These are phyloP conservation scores for Sisyra terminalis DNA, from an alignment of 2,888 invertebrate genomes.

Conservation along the genomic window DNA sequence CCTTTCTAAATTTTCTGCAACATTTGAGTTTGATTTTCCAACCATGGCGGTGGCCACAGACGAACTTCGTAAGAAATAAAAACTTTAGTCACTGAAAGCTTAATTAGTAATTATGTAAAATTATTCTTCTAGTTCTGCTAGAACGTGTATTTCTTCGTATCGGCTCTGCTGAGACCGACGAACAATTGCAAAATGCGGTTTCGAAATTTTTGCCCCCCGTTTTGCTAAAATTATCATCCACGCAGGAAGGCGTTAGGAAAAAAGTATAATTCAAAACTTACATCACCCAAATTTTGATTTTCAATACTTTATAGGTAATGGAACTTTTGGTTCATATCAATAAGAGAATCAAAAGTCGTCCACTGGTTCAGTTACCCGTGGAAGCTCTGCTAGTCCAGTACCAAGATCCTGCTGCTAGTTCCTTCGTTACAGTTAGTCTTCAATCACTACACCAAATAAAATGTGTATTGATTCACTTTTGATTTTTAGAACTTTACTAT, in stretches of 20 bases:
- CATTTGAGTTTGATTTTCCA: not conserved
- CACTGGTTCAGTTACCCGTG: constrained; percentile 72
- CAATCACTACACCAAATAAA: not conserved
- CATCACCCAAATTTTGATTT: no score
- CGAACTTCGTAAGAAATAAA: constrained; percentile 16
- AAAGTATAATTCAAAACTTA: constrained; percentile 19
- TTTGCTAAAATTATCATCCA: constrained; percentile 75
- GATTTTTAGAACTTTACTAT: constrained; percentile 76
- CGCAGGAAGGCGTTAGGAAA: constrained; percentile 62
- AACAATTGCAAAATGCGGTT: constrained; percentile 67
- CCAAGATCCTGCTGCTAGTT: constrained; percentile 55
- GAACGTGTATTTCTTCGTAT: constrained; percentile 80
- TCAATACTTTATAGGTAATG: constrained; percentile 49
- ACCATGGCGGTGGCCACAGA: constrained; percentile 17
- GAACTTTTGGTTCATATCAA: constrained; percentile 84
- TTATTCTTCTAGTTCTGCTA: constrained; percentile 48
- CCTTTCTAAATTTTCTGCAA: not conserved
- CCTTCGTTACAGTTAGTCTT: constrained; percentile 52
- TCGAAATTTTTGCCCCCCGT: constrained; percentile 75
- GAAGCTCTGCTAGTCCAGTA: constrained; percentile 68
- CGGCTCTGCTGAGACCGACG: constrained; percentile 79
- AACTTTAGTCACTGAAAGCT: not conserved
- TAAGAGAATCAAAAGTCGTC: constrained; percentile 71
- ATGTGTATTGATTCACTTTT: not conserved
- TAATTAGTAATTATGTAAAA: constrained; percentile 3